These are phyloP conservation scores for Cheilosia vernalis DNA, from an alignment of 2,888 invertebrate genomes.

Conservation along the genomic window DNA sequence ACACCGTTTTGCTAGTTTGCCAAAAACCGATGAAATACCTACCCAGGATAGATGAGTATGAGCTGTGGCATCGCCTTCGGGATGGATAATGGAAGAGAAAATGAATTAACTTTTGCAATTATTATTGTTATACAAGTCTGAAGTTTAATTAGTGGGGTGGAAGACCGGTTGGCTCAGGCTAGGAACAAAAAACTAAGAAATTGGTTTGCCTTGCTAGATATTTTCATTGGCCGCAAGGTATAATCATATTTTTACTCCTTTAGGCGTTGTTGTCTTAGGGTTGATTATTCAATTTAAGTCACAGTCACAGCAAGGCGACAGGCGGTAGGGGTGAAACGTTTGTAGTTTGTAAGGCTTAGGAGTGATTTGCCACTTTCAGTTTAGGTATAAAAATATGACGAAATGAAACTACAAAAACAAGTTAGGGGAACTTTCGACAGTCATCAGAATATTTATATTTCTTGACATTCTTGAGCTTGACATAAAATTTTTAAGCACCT, in stretches of 20 bases:
- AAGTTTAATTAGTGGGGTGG: conserved; percentile 33
- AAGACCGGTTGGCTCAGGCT: neutral
- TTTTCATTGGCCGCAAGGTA: neutral
- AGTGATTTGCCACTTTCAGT: too few species aligned
- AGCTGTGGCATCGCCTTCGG: conserved; percentile 5
- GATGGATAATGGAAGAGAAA: conserved; percentile 35
- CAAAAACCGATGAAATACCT: conserved; percentile 29
- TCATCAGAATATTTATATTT: too few species aligned
- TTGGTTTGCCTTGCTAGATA: neutral
- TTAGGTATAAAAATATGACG: too few species aligned
- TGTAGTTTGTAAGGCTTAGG: too few species aligned
- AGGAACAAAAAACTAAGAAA: neutral
- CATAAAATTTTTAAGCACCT: too few species aligned
- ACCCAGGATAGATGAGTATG: neutral
- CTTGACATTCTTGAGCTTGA: too few species aligned
- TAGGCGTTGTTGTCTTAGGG: neutral
- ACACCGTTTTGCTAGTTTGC: conserved; percentile 18
- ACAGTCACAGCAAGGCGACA: too few species aligned
- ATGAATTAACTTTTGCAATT: conserved; percentile 53
- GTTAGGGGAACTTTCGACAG: too few species aligned
- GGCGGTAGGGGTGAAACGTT: too few species aligned
- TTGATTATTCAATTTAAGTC: too few species aligned
- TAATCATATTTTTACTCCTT: conserved; percentile 8
- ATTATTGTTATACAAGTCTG: conserved; percentile 37
- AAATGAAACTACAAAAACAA: too few species aligned